Evolutionary conservation across 2,888 invertebrate species (phyloP).

Genomic region (Heliconius ethilla): DNA sequence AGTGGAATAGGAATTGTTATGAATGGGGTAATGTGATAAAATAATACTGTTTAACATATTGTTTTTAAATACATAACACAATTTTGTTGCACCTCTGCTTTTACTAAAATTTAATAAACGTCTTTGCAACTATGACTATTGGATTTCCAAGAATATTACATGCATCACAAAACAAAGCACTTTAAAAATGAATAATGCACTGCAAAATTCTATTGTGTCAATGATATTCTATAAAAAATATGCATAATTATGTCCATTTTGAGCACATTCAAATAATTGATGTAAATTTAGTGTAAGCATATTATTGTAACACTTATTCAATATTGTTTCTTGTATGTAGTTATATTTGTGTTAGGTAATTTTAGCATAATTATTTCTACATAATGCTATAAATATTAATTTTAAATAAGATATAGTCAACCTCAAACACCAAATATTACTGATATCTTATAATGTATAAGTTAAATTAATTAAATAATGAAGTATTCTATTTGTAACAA

Average conservation of each 20-base stretch:
- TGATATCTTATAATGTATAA: conserved; percentile 17
- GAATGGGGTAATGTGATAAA: conserved; percentile 23
- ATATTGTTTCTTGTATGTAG: not conserved
- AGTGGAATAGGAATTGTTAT: conserved; percentile 51
- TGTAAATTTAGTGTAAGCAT: conserved; percentile 17
- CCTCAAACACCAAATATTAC: conserved; percentile 30
- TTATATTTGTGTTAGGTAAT: conserved; percentile 12
- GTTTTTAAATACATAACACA: conserved; percentile 11
- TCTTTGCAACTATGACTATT: conserved; percentile 11
- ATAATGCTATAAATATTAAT: conserved; percentile 5
- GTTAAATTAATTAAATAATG: conserved; percentile 22
- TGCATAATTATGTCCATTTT: conserved; percentile 35
- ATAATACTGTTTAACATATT: conserved; percentile 1
- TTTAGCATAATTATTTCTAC: conserved; percentile 6
- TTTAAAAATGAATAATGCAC: conserved; percentile 39
- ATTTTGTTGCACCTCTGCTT: conserved; percentile 24
- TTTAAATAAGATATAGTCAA: conserved; percentile 9
- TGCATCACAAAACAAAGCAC: conserved; percentile 32
- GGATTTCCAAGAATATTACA: conserved; percentile 7
- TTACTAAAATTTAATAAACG: conserved; percentile 11
- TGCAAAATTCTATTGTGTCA: conserved; percentile 20
- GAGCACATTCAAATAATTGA: conserved; percentile 37
- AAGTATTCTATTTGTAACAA: conserved; percentile 31
- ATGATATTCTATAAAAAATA: conserved; percentile 23
- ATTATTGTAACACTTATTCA: conserved; percentile 3